Evolutionary conservation across 2,113 vertebrate species (phyloP), one percentile per base, ranked within the genome.

Genomic region (Cephalopterus ornatus): DNA sequence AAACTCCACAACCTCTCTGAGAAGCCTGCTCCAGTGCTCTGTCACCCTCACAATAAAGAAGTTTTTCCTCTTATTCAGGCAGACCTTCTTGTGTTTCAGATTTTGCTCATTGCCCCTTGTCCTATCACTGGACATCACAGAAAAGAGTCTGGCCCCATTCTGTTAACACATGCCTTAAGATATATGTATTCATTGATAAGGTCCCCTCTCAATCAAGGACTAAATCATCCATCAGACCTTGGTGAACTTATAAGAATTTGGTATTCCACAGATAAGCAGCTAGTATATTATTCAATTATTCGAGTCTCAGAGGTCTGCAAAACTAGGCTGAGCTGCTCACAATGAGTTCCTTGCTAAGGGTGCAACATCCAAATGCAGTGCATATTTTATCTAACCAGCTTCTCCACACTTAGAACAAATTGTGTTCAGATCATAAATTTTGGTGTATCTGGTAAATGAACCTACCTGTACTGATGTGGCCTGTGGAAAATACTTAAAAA

Each of bases 141-240:
- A 47, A 53, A 68, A 62, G 17, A 68, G 6, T 35, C 14, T 12
- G 0, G 0, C 2, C 17, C 9, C 35, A 62, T 70, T 9, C 9
- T 83, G n/a, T 68, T 82, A 30, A 32, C 4, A 32, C 1, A 9
- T 32, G 14, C 55, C 9, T 55, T 55, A 76, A 32, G 8, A 32
- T 62, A 35, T 7, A 1, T 35, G 12, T 67, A 8, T 46, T 22
- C 58, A 46, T 41, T 67, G 16, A 32, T 62, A 32, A 55, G 46
- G 61, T 22, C 6, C 6, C 47, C 21, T 70, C 47, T 55, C 9
- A 32, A 16, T 61, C n/a, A 65, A 8, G 26, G 19, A 32, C 93
- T 67, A 84, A 88, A 67, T 55, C 0, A 53, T 44, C 8, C 28
- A 71, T n/a, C 32, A 70, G 35, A 65, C n/a, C 4, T 39, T 52